Evolutionary conservation across 2,888 invertebrate species (phyloP).

Genomic region (Elegia similella): DNA sequence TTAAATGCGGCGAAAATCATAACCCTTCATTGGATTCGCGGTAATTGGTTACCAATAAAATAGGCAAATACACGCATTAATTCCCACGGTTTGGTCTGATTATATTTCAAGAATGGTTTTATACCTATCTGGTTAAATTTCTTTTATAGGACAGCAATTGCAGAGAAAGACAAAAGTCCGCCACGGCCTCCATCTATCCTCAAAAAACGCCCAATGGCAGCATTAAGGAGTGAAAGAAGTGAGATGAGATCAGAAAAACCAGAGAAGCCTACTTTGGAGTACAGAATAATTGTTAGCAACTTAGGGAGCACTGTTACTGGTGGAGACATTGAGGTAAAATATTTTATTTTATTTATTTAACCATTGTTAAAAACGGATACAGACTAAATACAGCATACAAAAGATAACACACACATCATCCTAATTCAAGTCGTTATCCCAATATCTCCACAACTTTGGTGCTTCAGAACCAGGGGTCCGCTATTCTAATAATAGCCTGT

Average conservation of each 20-base stretch:
- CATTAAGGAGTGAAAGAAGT: slow-evolving; percentile 56
- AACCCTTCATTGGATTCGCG: too few species aligned
- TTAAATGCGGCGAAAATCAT: too few species aligned
- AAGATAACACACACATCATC: too few species aligned
- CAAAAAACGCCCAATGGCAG: slow-evolving; percentile 76
- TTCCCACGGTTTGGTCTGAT: too few species aligned
- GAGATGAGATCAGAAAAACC: slow-evolving; percentile 52
- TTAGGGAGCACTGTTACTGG: slow-evolving; percentile 92
- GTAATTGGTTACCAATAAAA: too few species aligned
- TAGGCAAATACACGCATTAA: too few species aligned
- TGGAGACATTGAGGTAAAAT: slow-evolving; percentile 90
- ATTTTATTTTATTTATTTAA: background rate
- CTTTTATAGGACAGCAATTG: slow-evolving; percentile 44
- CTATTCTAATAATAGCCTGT: too few species aligned
- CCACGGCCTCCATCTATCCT: slow-evolving; percentile 72
- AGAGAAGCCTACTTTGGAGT: slow-evolving; percentile 82
- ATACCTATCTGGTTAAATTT: background rate
- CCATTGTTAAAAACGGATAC: too few species aligned
- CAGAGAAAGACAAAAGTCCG: slow-evolving; percentile 62
- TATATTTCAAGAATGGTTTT: background rate
- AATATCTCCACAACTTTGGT: too few species aligned
- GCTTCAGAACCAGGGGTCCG: too few species aligned
- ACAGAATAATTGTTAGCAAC: slow-evolving; percentile 94
- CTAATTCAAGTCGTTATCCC: too few species aligned
- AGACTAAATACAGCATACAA: too few species aligned